These are phyloP conservation scores for Arion vulgaris DNA, from an alignment of 1,140 invertebrate genomes.

Conservation along the genomic window DNA sequence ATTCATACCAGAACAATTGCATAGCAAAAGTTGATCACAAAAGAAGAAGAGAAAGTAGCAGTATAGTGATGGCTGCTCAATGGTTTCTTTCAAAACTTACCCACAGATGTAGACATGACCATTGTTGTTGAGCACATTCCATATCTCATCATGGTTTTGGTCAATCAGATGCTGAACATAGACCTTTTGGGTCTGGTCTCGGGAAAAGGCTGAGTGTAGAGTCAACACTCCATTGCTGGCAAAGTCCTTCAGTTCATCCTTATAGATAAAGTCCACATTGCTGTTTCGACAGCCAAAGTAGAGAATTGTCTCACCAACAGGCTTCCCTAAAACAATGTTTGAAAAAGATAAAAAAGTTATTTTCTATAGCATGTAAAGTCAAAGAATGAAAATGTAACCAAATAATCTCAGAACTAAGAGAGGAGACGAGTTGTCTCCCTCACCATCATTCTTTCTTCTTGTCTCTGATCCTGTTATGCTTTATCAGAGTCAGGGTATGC, in stretches of 20 bases:
- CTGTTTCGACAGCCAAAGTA: constrained; percentile 97
- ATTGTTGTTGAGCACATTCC: constrained; percentile 89
- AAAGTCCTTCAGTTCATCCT: constrained; percentile 90
- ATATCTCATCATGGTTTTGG: constrained; percentile 90
- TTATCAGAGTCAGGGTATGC: no score
- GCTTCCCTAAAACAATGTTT: constrained; percentile 80
- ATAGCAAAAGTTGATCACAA: no score
- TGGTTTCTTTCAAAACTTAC: constrained; percentile 77
- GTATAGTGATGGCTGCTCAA: no score
- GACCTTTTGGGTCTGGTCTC: constrained; percentile 91
- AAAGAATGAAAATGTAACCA: no score
- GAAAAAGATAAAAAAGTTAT: neutral
- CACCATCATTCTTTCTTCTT: no score
- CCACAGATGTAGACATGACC: constrained; percentile 99
- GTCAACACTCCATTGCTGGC: constrained; percentile 80
- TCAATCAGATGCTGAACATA: constrained; percentile 96
- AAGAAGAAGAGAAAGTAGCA: no score
- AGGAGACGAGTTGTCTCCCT: no score
- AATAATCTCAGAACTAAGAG: no score
- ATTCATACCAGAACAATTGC: no score
- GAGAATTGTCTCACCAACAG: constrained; percentile 92
- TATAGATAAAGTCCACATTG: constrained; percentile 94
- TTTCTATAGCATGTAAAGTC: neutral
- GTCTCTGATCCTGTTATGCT: no score
- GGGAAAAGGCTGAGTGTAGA: constrained; percentile 90